Evolutionary conservation across 2,797 vertebrate species (phyloP).

Genomic region (Cuculus canorus): DNA sequence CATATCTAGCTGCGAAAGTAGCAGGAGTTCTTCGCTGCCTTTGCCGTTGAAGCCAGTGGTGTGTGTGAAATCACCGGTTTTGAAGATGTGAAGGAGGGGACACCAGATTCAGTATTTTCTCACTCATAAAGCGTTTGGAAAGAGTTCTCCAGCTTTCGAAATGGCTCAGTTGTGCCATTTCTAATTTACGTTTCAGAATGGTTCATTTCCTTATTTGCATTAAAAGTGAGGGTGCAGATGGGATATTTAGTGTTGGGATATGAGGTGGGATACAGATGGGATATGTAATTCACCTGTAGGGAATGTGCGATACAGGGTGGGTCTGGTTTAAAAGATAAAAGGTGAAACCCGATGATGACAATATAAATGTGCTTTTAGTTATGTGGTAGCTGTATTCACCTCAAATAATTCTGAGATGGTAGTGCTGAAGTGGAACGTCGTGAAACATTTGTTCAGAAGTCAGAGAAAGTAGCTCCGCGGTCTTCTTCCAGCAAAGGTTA

Average conservation of each 20-base stretch:
- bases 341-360: neutral
- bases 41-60: neutral
- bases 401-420: neutral
- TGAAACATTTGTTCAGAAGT: neutral
- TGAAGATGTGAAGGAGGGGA: neutral
- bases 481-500: neutral
- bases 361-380: neutral
- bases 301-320: neutral
- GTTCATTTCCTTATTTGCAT: neutral
- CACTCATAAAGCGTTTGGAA: neutral
- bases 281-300: neutral
- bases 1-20: neutral
- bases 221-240: neutral
- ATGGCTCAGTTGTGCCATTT: neutral
- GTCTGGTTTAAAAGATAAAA: neutral
- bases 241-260: neutral
- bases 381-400: neutral
- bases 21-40: neutral
- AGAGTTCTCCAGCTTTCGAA: neutral
- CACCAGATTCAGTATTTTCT: neutral
- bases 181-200: neutral
- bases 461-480: neutral
- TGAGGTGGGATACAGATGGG: neutral
- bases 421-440: neutral
- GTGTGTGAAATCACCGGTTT: neutral